These are phyloP conservation scores for Oryzias melastigma DNA, from an alignment of 2,113 vertebrate genomes.

Conservation along the genomic window DNA sequence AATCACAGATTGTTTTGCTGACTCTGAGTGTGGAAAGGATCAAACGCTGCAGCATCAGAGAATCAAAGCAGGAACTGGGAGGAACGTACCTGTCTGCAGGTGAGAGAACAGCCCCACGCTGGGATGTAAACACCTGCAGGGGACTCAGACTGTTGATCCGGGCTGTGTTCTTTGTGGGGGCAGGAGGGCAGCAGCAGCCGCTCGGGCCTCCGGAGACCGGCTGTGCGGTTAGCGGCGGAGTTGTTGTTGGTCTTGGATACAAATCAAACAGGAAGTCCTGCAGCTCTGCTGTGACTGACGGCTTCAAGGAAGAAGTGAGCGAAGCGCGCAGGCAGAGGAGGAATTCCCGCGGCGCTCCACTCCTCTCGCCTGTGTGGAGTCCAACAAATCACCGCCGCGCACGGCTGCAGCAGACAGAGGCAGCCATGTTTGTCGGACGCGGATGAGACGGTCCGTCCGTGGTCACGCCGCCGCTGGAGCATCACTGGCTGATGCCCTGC, in stretches of 20 bases:
- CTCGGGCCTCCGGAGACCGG: slow-evolving; percentile 4
- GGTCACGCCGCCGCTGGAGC: slow-evolving; percentile 49
- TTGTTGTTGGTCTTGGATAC: slow-evolving; percentile 31
- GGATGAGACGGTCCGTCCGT: slow-evolving; percentile 12
- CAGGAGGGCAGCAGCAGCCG: slow-evolving; percentile 6
- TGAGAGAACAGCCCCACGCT: background rate
- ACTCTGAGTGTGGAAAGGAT: background rate
- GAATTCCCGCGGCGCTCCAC: slow-evolving; percentile 38
- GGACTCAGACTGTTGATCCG: slow-evolving; percentile 18
- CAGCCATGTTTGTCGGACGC: slow-evolving; percentile 4
- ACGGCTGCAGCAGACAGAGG: background rate
- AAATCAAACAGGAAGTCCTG: slow-evolving; percentile 32
- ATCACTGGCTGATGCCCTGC: slow-evolving; percentile 27
- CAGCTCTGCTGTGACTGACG: slow-evolving; percentile 54
- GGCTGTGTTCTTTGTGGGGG: slow-evolving; percentile 1
- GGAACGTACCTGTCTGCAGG: slow-evolving; percentile 3
- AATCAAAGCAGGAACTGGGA: background rate
- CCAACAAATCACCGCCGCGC: slow-evolving; percentile 41
- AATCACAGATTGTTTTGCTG: too few relatives aligned
- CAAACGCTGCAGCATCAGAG: background rate
- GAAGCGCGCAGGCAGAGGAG: slow-evolving; percentile 8
- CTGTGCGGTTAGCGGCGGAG: slow-evolving; percentile 20
- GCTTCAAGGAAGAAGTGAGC: slow-evolving; percentile 19
- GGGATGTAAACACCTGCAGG: slow-evolving; percentile 41
- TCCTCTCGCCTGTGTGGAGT: slow-evolving; percentile 34